Base-by-base conservation (phyloP, 2,113 vertebrate genomes). In the Coregonus clupeaformis region DNA sequence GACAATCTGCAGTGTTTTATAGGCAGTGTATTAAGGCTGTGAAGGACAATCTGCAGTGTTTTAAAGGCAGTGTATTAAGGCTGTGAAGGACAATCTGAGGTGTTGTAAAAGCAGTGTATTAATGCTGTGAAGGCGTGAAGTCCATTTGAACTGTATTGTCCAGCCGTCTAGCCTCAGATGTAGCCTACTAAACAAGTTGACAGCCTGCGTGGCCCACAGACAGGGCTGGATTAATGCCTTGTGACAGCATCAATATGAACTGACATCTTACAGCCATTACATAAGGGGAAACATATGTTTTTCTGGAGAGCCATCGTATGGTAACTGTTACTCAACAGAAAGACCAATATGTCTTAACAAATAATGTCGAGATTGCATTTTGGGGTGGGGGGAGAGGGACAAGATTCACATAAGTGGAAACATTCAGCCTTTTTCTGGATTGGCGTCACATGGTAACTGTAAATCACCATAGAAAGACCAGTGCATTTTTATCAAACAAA, bases 221-320 rank as follows among this genome's bases (percentile, higher is more conserved):
- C 85, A 75, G 84, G 78, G 72, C 68, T 75, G 74, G 86, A 91
- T 90, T 92, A 92, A 93, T 86, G 84, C 85, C 82, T 89, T 92
- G 89, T 92, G 92, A 92, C 91, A 92, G 90, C 86, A 86, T 81
- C 87, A 86, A 92, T 90, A 90, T 89, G 88, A 90, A 90, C 88
- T 90, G 90, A 89, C 91, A 86, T 93, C 89, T 89, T 76, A 81
- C 84, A 90, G 90, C 85, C 89, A 85, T 93, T 91, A 91, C 91
- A 90, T 91, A 89, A 94, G 88, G 84, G 89, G 77, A 92, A 94
- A 91, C 92, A 93, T 89, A 89, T 92, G 91, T 86, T 92, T 87
- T 89, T 85, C 85, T n/a, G 80, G 69, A 74, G 74, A 87, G 83
- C 78, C 83, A 84, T 74, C 71, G 75, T 76, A 86, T 89, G 84